Evolutionary conservation across 2,888 invertebrate genomes (phyloP).

Genomic region (Magallana nippona): DNA sequence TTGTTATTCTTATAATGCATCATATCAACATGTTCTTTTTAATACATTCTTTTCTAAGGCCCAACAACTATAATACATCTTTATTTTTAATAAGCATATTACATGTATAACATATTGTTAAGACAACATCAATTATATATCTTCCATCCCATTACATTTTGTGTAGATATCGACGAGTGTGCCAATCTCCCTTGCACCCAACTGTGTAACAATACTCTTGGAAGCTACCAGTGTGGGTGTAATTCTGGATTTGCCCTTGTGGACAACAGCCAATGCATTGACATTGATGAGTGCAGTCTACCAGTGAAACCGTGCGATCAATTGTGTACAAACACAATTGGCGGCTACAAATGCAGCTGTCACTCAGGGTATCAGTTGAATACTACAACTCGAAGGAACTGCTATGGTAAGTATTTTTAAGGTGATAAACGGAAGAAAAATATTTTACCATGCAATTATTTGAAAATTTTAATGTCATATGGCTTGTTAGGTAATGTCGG

Average conservation of each 20-base stretch:
- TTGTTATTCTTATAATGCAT: no score
- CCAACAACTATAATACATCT: no score
- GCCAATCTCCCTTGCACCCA: conserved; percentile 40
- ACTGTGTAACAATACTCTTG: conserved; percentile 40
- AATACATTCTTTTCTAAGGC: no score
- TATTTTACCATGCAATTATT: neutral
- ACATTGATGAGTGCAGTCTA: conserved; percentile 62
- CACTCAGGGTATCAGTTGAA: conserved; percentile 33
- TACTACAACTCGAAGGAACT: conserved; percentile 2
- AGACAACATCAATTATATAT: no score
- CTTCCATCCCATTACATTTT: neutral
- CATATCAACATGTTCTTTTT: no score
- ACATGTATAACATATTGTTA: no score
- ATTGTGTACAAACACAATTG: conserved; percentile 40
- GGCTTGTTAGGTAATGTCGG: no score
- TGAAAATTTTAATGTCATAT: no score
- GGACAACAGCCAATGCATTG: conserved; percentile 5
- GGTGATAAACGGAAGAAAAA: neutral
- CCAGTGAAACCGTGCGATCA: conserved; percentile 45
- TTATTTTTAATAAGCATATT: no score
- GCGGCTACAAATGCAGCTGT: conserved; percentile 47
- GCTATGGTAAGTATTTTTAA: neutral
- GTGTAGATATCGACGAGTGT: conserved; percentile 31
- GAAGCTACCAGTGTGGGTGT: conserved; percentile 46
- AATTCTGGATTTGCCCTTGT: conserved; percentile 31